Percentiles rank a stretch among this genome's conserved stretches.
phyloP scores from a whole-genome alignment of 1,140 invertebrate genomes.

The Maniola jurtina region DNA sequence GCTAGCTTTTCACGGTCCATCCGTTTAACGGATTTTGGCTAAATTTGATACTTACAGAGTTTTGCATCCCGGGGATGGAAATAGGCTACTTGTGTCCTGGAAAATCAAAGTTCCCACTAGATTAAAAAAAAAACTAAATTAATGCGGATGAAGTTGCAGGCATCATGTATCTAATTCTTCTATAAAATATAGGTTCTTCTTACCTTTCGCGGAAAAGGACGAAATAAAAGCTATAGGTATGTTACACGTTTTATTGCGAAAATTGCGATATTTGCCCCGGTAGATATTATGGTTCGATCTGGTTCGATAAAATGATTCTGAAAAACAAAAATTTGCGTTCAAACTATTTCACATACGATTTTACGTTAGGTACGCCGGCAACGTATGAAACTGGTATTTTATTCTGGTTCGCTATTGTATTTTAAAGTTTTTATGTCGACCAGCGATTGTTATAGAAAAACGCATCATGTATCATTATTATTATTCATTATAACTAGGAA shows the following conservation, averaged over 20 bases:
- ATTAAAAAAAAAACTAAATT: no score
- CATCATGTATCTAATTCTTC: no score
- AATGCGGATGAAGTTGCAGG: no score
- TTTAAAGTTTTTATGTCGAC: constrained; percentile 7
- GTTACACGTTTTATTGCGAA: not conserved
- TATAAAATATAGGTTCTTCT: no score
- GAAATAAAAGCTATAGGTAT: not conserved
- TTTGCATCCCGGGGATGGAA: no score
- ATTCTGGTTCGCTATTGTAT: not conserved
- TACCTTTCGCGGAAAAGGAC: not conserved
- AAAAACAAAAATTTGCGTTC: constrained; percentile 1
- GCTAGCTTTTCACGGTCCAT: no score
- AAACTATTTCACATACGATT: constrained; percentile 5
- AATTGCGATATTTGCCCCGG: not conserved
- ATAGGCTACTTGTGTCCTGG: no score
- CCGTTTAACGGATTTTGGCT: no score
- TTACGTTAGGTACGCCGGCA: not conserved
- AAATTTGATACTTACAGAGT: no score
- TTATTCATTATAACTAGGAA: no score
- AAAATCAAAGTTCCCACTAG: no score
- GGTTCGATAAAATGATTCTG: constrained; percentile 1
- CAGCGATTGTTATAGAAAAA: not conserved
- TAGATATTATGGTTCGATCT: not conserved
- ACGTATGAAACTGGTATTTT: constrained; percentile 7
- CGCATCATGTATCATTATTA: not conserved